Base-by-base conservation (phyloP, 2,797 vertebrate species). In the Xiphorhynchus erythropygius region DNA sequence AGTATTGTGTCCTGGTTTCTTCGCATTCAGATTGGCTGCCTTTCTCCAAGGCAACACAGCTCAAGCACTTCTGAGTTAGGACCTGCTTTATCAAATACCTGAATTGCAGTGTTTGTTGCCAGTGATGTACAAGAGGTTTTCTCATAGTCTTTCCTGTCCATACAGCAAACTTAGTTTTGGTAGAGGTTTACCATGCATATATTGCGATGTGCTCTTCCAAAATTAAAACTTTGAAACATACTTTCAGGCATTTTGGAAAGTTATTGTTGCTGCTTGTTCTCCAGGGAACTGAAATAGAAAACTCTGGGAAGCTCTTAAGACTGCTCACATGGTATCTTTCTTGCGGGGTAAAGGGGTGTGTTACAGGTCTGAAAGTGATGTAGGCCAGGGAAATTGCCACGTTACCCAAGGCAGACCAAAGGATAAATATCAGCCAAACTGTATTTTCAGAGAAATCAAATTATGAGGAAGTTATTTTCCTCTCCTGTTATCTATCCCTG, bases 371-470 rank as follows among this genome's bases (percentile, higher is more conserved):
- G 74, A 65, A 91, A 77, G 14, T 28, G 27, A 23, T 68, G 28
- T 41, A 39, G 73, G 41, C 12, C 27, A 41, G 77, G 59, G 76
- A 76, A 59, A 19, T 69, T 87, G 18, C 56, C 19, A 56, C 10
- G 19, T 80, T 64, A 73, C 63, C 15, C 13, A n/a, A 37, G 44
- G 56, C 59, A 90, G 42, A 24, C 33, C 52, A 76, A 91, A 84
- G 23, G 7, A 11, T 44, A 83, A 62, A 32, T 69, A 69, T 30
- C 35, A 60, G 35, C 32, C 69, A 69, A 64, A 79, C 59, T 67
- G 11, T 93, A 35, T 95, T 91, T 91, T 91, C 81, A 73, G 41
- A 53, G 46, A 87, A 91, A 64, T 22, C 23, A 55, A 77, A 63
- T 95, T 88, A 87, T 24, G 27, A 80, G 24, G 33, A 92, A 84